Evolutionary conservation across 1,140 invertebrate species (phyloP).

Genomic region (Hestina assimilis): DNA sequence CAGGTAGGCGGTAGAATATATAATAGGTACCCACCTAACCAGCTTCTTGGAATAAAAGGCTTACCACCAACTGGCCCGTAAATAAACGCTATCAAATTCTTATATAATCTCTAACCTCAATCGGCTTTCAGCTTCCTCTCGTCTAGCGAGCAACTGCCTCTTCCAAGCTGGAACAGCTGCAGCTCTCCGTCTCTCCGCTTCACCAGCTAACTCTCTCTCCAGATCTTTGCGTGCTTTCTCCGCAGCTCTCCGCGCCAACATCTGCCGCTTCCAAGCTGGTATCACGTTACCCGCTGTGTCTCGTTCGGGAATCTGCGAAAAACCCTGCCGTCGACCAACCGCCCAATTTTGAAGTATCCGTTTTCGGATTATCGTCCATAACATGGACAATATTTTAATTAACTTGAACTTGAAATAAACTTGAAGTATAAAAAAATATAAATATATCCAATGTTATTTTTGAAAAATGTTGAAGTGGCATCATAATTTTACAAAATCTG

Average conservation of each 20-base stretch:
- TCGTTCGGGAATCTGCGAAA: slow-evolving; percentile 89
- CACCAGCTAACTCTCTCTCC: slow-evolving; percentile 89
- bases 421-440: not conserved
- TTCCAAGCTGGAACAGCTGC: slow-evolving; percentile 96
- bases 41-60: too few species aligned
- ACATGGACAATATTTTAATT: slow-evolving; percentile 4
- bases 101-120: slow-evolving; percentile 83
- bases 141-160: slow-evolving; percentile 89
- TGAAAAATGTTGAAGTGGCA: slow-evolving; percentile 8
- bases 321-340: slow-evolving; percentile 71
- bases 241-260: slow-evolving; percentile 95
- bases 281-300: slow-evolving; percentile 93
- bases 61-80: too few species aligned
- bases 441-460: slow-evolving; percentile 10
- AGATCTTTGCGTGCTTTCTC: slow-evolving; percentile 94
- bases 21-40: too few species aligned
- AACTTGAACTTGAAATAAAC: too few species aligned
- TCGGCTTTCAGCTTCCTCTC: slow-evolving; percentile 87
- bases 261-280: slow-evolving; percentile 95
- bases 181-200: slow-evolving; percentile 91
- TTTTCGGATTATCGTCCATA: slow-evolving; percentile 25
- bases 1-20: too few species aligned
- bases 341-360: slow-evolving; percentile 36
- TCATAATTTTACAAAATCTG: not conserved
- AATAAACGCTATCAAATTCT: too few species aligned